Percentiles rank a stretch among this genome's conserved stretches.
Evolutionary conservation across 2,113 vertebrate species (phyloP).

Genomic region (Baryphthengus martii): DNA sequence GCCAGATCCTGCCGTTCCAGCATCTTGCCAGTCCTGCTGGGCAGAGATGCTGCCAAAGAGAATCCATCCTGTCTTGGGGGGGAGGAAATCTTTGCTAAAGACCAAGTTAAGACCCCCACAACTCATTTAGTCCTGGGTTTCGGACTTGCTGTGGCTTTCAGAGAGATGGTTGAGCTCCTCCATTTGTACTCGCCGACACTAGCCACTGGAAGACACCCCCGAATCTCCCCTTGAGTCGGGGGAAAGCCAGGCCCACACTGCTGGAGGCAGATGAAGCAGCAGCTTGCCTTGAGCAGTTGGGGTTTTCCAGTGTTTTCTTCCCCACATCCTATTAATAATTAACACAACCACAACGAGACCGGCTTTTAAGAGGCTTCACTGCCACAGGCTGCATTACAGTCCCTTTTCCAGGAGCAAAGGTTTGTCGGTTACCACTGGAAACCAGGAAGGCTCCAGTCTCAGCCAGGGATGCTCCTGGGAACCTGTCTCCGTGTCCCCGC

Average conservation of each 20-base stretch:
- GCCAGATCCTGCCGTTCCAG: neutral
- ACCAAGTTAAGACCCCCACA: neutral
- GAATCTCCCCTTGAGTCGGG: neutral
- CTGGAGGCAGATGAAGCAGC: neutral
- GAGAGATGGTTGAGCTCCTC: neutral
- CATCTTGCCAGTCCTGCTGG: neutral
- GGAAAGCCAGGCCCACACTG: neutral
- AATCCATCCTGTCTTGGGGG: rapidly evolving
- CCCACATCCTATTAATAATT: constrained; percentile 71
- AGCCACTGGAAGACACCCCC: neutral
- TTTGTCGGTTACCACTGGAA: neutral
- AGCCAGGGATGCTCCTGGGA: neutral
- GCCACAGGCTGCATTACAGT: neutral
- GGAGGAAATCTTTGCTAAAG: neutral
- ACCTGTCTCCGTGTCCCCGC: neutral
- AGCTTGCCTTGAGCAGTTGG: constrained; percentile 53
- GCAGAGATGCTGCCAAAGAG: neutral
- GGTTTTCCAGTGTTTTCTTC: constrained; percentile 64
- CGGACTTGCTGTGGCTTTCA: neutral
- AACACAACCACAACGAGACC: constrained; percentile 50
- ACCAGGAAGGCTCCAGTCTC: neutral
- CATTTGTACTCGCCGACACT: neutral
- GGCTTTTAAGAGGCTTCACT: constrained; percentile 61
- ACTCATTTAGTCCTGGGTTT: neutral
- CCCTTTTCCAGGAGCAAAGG: constrained; percentile 35